Evolutionary conservation across 2,797 vertebrate genomes (phyloP).

Genomic region (Sphaeramia orbicularis): DNA sequence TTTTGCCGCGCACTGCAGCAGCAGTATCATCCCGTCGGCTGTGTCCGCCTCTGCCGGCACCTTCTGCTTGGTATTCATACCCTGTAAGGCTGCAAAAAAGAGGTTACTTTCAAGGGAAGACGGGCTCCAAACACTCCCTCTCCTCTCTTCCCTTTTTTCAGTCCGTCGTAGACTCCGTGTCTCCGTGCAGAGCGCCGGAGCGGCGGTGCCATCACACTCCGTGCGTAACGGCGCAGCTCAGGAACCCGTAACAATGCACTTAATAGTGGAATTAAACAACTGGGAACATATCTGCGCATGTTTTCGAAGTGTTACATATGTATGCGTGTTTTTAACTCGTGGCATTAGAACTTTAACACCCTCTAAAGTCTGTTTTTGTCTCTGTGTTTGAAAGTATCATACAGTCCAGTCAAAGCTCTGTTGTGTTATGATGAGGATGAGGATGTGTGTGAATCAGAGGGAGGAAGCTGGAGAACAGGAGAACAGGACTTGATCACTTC

Average conservation of each 20-base stretch:
- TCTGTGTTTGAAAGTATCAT: too few species aligned
- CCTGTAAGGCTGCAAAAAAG: slow-evolving; percentile 56
- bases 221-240: slow-evolving; percentile 47
- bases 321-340: background rate
- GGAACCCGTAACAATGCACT: background rate
- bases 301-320: fast-evolving
- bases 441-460: too few species aligned
- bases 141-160: background rate
- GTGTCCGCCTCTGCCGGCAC: slow-evolving; percentile 34
- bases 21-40: slow-evolving; percentile 11
- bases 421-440: too few species aligned
- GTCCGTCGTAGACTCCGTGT: slow-evolving; percentile 10
- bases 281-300: background rate
- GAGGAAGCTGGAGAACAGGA: too few species aligned
- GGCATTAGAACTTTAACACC: background rate
- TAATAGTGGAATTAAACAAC: background rate
- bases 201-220: background rate
- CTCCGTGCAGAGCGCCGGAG: slow-evolving; percentile 17
- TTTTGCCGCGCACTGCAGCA: slow-evolving; percentile 12
- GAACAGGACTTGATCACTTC: too few species aligned
- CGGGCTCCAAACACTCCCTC: slow-evolving; percentile 51
- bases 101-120: slow-evolving; percentile 66
- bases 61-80: slow-evolving; percentile 77
- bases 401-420: too few species aligned
- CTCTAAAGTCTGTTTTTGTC: background rate